Percentiles rank a stretch among this genome's conserved stretches.
Conservation (phyloP, 2,113 vertebrate genomes). For the Taurulus bubalis region DNA sequence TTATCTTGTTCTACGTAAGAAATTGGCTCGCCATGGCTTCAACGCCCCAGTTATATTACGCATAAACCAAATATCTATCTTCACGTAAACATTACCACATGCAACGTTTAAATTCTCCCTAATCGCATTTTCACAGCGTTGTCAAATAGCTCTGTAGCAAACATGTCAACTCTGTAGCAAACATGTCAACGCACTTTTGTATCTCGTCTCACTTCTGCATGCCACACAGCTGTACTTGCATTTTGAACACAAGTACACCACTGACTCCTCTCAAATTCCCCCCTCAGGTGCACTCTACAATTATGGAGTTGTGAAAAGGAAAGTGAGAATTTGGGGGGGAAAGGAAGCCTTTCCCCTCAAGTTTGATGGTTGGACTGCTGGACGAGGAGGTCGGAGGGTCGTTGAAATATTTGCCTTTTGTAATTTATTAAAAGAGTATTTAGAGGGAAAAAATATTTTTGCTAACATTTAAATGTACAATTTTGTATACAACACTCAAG, state of each 20-base stretch:
- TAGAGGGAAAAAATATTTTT: slow-evolving; percentile 78
- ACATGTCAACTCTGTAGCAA: not conserved
- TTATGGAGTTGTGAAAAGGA: slow-evolving; percentile 95
- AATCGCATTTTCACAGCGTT: not conserved
- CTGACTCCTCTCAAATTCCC: slow-evolving; percentile 17
- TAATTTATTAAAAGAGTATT: slow-evolving; percentile 75
- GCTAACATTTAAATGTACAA: slow-evolving; percentile 58
- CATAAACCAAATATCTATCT: not conserved
- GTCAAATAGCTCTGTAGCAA: not conserved
- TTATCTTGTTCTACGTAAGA: not conserved
- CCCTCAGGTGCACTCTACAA: slow-evolving; percentile 90
- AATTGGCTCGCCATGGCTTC: not conserved
- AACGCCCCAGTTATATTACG: not conserved
- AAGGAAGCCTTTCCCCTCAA: slow-evolving; percentile 90
- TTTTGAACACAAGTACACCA: not conserved
- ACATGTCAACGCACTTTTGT: not conserved
- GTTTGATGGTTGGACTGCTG: slow-evolving; percentile 82
- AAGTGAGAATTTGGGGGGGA: slow-evolving; percentile 79
- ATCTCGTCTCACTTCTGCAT: not conserved
- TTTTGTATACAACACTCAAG: slow-evolving; percentile 81
- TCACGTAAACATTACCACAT: not conserved
- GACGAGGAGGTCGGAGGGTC: slow-evolving; percentile 70
- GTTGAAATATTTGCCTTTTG: slow-evolving; percentile 81
- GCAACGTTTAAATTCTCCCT: not conserved
- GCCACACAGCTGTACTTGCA: not conserved